Evolutionary conservation across 2,888 invertebrate species (phyloP).

Genomic region (Aspidiotus destructor): DNA sequence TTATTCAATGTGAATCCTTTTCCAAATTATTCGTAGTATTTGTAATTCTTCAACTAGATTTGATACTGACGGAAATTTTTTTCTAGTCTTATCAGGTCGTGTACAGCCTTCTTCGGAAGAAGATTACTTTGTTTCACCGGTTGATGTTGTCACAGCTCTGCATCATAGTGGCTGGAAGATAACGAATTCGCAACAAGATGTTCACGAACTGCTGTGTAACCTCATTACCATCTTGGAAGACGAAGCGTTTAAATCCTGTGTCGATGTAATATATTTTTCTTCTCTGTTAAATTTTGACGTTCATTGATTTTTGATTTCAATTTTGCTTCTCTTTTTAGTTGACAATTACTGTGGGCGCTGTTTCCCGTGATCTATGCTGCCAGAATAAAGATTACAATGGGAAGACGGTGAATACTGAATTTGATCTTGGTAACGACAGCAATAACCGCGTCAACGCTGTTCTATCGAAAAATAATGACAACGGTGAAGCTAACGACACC

Average conservation of each 20-base stretch:
- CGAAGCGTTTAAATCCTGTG: constrained; percentile 47
- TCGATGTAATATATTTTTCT: constrained; percentile 30
- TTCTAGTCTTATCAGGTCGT: constrained; percentile 56
- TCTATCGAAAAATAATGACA: neutral
- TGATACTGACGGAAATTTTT: neutral
- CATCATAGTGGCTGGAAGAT: constrained; percentile 74
- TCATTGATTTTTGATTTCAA: neutral
- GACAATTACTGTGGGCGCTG: constrained; percentile 18
- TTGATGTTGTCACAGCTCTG: constrained; percentile 62
- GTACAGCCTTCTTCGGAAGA: constrained; percentile 19
- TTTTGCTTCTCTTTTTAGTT: neutral
- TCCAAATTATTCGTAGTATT: no score
- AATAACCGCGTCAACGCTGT: neutral
- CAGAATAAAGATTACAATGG: neutral
- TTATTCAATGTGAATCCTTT: no score
- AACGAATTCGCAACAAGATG: constrained; percentile 83
- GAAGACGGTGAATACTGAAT: neutral
- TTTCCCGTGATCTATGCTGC: neutral
- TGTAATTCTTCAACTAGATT: no score
- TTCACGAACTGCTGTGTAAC: constrained; percentile 85
- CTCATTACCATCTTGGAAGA: constrained; percentile 82
- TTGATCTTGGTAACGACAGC: neutral
- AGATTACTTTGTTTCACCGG: constrained; percentile 50
- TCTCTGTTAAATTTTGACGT: neutral
- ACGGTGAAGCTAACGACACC: neutral